Percentiles rank a stretch among this genome's conserved stretches.
phyloP scores from a whole-genome alignment of 2,888 invertebrate species.

The Rhingia rostrata region DNA sequence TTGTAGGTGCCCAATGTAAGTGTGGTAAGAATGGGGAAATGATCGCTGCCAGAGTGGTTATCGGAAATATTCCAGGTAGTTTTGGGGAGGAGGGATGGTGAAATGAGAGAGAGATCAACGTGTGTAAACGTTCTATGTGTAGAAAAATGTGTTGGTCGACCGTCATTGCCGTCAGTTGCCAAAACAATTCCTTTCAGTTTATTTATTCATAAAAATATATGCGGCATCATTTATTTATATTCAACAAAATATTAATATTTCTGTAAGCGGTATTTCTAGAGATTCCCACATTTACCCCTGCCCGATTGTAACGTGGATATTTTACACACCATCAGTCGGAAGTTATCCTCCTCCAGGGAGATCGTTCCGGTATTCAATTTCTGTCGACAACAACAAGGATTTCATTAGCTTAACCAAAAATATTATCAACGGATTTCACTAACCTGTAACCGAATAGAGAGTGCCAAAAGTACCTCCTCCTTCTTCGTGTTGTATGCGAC shows the following conservation, averaged over 20 bases:
- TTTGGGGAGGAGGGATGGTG: too few relatives aligned
- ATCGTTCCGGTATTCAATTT: constrained; percentile 42
- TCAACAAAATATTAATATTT: background rate
- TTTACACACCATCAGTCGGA: background rate
- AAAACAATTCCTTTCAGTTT: too few relatives aligned
- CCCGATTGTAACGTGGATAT: background rate
- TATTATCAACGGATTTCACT: background rate
- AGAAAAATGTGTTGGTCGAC: too few relatives aligned
- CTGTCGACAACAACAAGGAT: constrained; percentile 10
- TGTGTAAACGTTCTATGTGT: too few relatives aligned
- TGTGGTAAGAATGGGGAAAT: too few relatives aligned
- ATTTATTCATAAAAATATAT: too few relatives aligned
- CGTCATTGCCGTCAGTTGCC: background rate
- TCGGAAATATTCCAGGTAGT: too few relatives aligned
- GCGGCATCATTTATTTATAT: background rate
- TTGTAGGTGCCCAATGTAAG: too few relatives aligned
- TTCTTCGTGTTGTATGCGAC: constrained; percentile 84
- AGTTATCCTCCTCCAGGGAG: constrained; percentile 20
- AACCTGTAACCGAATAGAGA: constrained; percentile 86
- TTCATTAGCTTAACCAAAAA: background rate
- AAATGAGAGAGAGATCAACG: too few relatives aligned
- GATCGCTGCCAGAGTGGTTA: too few relatives aligned
- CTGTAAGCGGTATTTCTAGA: background rate
- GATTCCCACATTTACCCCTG: background rate
- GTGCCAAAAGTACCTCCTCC: constrained; percentile 85